phyloP scores from a whole-genome alignment of 2,113 vertebrate genomes.

The Miniopterus natalensis region DNA sequence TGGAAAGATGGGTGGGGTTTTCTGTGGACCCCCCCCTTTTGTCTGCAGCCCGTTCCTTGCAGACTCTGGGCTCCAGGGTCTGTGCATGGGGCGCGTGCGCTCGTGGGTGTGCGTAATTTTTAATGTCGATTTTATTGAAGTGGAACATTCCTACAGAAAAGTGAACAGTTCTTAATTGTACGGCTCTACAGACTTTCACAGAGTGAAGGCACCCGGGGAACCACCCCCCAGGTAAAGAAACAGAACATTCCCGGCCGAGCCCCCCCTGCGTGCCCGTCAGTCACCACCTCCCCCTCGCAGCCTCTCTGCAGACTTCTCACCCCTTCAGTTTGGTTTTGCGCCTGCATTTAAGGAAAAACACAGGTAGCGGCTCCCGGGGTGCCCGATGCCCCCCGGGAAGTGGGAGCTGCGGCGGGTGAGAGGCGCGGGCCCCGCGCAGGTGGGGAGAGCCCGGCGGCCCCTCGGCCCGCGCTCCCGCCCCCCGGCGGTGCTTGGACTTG shows the following conservation, averaged over 20 bases:
- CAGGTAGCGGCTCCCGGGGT: neutral
- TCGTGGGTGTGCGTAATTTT: neutral
- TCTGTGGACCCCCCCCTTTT: neutral
- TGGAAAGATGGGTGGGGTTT: neutral
- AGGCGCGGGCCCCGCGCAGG: neutral
- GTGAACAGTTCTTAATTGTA: neutral
- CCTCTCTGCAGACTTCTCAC: neutral
- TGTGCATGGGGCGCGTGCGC: neutral
- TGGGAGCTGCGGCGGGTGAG: neutral
- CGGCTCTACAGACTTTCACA: neutral
- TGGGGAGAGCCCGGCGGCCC: neutral
- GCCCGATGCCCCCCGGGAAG: neutral
- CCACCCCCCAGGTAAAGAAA: neutral
- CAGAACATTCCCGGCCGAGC: neutral
- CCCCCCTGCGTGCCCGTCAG: neutral
- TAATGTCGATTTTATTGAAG: slow-evolving; percentile 54
- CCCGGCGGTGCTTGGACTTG: neutral
- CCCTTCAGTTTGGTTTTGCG: neutral
- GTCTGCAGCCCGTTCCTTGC: neutral
- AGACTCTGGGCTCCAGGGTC: neutral
- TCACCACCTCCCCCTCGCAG: neutral
- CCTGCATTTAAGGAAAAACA: neutral
- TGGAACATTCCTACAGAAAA: slow-evolving; percentile 44
- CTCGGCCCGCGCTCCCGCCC: neutral
- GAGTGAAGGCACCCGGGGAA: neutral